phyloP scores from a whole-genome alignment of 2,113 vertebrate genomes.

The Varanus komodoensis region DNA sequence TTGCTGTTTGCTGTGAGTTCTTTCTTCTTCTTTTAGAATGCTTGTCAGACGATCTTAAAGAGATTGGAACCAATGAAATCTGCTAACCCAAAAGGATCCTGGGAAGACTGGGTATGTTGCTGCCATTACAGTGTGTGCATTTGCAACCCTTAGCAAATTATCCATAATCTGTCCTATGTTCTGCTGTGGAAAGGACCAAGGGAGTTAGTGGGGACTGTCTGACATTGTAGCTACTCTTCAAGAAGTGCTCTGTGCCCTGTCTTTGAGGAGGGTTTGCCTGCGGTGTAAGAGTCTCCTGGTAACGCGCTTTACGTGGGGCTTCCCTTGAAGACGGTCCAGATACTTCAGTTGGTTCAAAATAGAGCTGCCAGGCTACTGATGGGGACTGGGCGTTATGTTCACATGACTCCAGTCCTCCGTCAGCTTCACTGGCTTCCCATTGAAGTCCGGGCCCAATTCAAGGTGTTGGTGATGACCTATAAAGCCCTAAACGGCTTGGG shows the following conservation, averaged over 20 bases:
- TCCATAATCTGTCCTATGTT: neutral
- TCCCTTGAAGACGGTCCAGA: too few relatives aligned
- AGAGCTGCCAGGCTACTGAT: too few relatives aligned
- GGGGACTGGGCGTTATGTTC: too few relatives aligned
- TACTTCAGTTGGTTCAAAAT: too few relatives aligned
- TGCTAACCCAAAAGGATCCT: conserved; percentile 85
- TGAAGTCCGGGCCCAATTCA: too few relatives aligned
- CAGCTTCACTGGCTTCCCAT: too few relatives aligned
- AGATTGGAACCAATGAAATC: conserved; percentile 87
- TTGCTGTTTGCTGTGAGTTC: neutral
- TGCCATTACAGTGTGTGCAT: neutral
- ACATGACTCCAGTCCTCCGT: too few relatives aligned
- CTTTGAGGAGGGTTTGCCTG: neutral
- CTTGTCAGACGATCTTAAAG: conserved; percentile 85
- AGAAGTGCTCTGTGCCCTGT: neutral
- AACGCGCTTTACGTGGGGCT: too few relatives aligned
- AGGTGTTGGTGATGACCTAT: too few relatives aligned
- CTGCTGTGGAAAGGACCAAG: neutral
- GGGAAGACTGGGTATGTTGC: conserved; percentile 90
- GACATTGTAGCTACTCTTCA: neutral
- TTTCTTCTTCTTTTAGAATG: conserved; percentile 75
- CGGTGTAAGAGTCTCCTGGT: neutral
- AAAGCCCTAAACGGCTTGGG: too few relatives aligned
- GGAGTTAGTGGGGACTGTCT: neutral
- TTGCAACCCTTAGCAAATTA: neutral